These are phyloP conservation scores for Bombus vancouverensis DNA, from an alignment of 1,140 invertebrate genomes.

Conservation along the genomic window DNA sequence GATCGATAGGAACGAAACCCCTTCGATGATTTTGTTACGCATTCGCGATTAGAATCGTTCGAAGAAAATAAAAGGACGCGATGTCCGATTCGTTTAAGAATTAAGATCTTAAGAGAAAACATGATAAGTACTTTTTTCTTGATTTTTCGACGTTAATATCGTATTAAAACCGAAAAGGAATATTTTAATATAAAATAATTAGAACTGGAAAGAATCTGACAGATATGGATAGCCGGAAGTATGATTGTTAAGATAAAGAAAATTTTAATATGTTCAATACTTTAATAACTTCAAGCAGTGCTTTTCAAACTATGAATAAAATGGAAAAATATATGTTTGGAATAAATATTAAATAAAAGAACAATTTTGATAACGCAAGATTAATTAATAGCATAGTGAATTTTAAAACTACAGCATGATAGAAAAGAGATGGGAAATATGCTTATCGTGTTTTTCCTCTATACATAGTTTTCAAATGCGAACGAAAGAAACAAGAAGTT, in stretches of 20 bases:
- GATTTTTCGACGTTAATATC: not conserved
- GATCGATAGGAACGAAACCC: not conserved
- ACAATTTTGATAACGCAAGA: not conserved
- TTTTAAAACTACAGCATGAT: not conserved
- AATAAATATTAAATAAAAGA: not conserved
- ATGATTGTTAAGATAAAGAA: not conserved
- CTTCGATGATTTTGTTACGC: not conserved
- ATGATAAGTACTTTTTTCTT: not conserved
- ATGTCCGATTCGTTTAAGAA: not conserved
- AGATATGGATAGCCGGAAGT: not conserved
- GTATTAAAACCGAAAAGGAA: not conserved
- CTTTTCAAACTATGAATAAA: not conserved
- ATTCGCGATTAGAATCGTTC: not conserved
- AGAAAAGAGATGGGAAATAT: not conserved
- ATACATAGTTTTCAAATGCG: not conserved
- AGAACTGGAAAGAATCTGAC: not conserved
- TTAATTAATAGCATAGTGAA: not conserved
- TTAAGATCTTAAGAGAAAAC: not conserved
- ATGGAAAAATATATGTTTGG: too few species aligned
- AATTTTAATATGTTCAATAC: not conserved
- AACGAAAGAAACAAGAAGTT: not conserved
- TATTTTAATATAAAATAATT: not conserved
- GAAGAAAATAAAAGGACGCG: not conserved
- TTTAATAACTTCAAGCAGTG: not conserved
- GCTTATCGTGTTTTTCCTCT: not conserved